Conservation (phyloP, 2,888 invertebrate genomes). For the Macaria notata region DNA sequence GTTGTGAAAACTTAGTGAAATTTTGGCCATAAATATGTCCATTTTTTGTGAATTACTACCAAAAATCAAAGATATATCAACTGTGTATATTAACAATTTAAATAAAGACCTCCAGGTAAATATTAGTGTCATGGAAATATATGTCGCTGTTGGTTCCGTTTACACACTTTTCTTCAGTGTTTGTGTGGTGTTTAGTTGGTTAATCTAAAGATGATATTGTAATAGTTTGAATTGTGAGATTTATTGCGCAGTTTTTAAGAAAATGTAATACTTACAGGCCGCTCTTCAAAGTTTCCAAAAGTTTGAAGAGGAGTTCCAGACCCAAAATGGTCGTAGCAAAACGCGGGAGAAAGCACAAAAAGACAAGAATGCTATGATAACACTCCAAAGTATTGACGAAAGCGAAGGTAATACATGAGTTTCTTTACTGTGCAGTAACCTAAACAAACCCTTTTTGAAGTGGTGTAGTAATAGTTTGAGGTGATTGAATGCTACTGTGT, state of each 20-base stretch:
- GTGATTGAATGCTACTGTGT: too few species aligned
- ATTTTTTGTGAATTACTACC: slow-evolving; percentile 68
- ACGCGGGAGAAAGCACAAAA: slow-evolving; percentile 55
- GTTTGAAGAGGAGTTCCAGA: slow-evolving; percentile 61
- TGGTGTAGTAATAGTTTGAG: too few species aligned
- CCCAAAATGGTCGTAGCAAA: slow-evolving; percentile 50
- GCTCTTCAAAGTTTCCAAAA: slow-evolving; percentile 57
- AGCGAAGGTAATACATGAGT: slow-evolving; percentile 55
- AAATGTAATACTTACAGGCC: slow-evolving; percentile 54
- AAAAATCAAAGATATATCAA: slow-evolving; percentile 62
- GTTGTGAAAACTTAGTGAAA: slow-evolving; percentile 51
- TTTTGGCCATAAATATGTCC: slow-evolving; percentile 64
- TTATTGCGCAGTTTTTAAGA: slow-evolving; percentile 17
- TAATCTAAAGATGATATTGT: background rate
- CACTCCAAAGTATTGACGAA: slow-evolving; percentile 68
- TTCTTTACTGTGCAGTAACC: too few species aligned
- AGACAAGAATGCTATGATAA: slow-evolving; percentile 54
- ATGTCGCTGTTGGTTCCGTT: background rate
- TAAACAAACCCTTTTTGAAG: too few species aligned
- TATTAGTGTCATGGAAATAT: background rate
- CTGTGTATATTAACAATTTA: slow-evolving; percentile 49
- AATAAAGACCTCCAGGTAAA: slow-evolving; percentile 68
- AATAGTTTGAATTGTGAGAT: background rate
- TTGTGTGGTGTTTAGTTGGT: slow-evolving; percentile 2
- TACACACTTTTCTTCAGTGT: slow-evolving; percentile 8